Evolutionary conservation across 2,113 vertebrate genomes (phyloP).

Genomic region (Cettia cetti): DNA sequence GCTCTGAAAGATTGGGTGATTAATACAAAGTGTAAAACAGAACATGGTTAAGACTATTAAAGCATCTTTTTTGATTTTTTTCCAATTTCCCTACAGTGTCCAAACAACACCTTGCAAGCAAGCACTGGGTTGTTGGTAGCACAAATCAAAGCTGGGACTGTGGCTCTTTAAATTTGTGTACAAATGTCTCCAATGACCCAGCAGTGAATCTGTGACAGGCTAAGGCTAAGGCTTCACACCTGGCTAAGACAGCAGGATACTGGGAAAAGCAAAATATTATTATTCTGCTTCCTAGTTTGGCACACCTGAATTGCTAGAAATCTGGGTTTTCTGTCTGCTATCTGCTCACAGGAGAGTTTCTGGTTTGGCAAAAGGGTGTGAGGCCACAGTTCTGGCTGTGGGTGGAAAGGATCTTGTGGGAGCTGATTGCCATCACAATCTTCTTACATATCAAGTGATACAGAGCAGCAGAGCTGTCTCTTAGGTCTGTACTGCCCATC

Average conservation of each 20-base stretch:
- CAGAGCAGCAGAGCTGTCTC: not conserved
- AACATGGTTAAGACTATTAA: accelerated
- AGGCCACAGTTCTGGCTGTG: not conserved
- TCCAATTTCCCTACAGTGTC: not conserved
- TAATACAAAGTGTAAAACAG: not conserved
- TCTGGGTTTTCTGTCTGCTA: not conserved
- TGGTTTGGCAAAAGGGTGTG: not conserved
- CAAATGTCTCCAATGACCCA: not conserved
- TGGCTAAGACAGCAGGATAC: not conserved
- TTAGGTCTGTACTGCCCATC: not conserved
- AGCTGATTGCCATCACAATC: not conserved
- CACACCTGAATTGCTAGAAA: not conserved
- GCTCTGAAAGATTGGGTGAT: not conserved
- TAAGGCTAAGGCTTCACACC: not conserved
- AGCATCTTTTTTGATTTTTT: not conserved
- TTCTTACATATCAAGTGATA: accelerated
- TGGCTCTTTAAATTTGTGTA: not conserved
- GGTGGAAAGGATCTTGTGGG: not conserved
- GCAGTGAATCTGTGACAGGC: not conserved
- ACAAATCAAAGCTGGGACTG: not conserved
- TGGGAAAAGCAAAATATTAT: not conserved
- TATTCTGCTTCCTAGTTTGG: not conserved
- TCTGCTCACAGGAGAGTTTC: not conserved
- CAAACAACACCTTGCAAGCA: not conserved
- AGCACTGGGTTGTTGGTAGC: not conserved